Conservation (phyloP, 2,113 vertebrate species). For the Aplodontia rufa region DNA sequence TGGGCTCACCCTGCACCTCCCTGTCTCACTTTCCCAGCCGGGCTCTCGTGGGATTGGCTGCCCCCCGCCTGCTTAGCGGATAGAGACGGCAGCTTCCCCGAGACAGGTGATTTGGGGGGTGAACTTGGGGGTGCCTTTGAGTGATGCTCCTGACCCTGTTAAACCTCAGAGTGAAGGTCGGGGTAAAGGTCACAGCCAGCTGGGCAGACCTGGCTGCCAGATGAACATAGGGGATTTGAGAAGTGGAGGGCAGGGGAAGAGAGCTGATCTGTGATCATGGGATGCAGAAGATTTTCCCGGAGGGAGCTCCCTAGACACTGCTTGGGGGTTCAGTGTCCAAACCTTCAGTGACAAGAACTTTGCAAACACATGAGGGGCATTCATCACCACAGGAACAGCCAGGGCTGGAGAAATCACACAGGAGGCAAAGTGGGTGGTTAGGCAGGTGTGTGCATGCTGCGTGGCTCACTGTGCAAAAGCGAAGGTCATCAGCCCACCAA, state of each 20-base stretch:
- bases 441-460: no score
- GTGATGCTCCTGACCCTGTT: neutral
- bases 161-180: neutral
- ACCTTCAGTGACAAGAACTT: neutral
- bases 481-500: no score
- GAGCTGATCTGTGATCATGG: neutral
- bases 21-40: no score
- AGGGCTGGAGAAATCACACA: neutral
- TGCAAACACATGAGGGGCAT: neutral
- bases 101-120: neutral
- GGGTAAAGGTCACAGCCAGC: neutral
- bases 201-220: neutral
- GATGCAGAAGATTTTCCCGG: neutral
- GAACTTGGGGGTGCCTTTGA: no score
- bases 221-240: neutral
- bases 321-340: neutral
- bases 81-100: neutral
- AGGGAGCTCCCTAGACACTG: neutral
- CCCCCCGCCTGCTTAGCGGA: fast-evolving
- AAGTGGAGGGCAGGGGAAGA: neutral
- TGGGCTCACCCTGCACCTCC: no score
- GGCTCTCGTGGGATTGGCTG: no score
- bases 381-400: fast-evolving
- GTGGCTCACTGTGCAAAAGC: no score
- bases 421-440: neutral